Conservation (phyloP, 1,140 invertebrate species). For the Augochlora pura region DNA sequence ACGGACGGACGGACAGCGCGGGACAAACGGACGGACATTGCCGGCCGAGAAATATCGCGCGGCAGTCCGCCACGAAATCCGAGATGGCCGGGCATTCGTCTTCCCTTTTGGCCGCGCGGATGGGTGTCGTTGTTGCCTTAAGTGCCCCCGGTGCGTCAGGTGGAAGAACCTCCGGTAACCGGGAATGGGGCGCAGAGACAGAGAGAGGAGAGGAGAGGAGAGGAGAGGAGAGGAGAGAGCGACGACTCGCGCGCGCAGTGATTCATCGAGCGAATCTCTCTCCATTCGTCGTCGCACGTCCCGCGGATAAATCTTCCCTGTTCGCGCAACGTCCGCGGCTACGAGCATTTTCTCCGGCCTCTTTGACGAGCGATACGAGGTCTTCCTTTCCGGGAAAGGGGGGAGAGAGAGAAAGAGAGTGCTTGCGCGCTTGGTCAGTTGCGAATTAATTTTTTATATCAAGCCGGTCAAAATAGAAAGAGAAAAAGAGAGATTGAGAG, state of each 20-base stretch:
- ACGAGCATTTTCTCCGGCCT: neutral
- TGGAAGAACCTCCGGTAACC: conserved; percentile 24
- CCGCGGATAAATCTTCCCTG: conserved; percentile 41
- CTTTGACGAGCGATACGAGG: neutral
- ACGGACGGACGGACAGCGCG: neutral
- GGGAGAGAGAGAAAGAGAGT: neutral
- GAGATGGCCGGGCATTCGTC: conserved; percentile 33
- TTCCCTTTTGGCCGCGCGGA: conserved; percentile 33
- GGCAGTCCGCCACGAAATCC: conserved; percentile 23
- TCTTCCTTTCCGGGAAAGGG: conserved; percentile 19
- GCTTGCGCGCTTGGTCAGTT: too few relatives aligned
- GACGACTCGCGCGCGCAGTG: neutral
- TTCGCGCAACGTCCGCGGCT: neutral
- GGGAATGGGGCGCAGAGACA: neutral
- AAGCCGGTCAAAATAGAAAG: too few relatives aligned
- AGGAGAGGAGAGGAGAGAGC: neutral
- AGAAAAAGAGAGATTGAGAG: too few relatives aligned
- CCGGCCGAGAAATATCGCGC: conserved; percentile 32
- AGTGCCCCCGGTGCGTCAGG: conserved; percentile 40
- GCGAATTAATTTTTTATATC: too few relatives aligned
- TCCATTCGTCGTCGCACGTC: conserved; percentile 31
- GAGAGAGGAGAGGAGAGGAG: neutral
- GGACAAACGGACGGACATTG: neutral
- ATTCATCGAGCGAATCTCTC: conserved; percentile 46
- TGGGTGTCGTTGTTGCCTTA: conserved; percentile 34